Percentiles rank a stretch among this genome's conserved stretches.
Conservation (phyloP, 2,113 vertebrate genomes). For the Eubucco bourcierii region DNA sequence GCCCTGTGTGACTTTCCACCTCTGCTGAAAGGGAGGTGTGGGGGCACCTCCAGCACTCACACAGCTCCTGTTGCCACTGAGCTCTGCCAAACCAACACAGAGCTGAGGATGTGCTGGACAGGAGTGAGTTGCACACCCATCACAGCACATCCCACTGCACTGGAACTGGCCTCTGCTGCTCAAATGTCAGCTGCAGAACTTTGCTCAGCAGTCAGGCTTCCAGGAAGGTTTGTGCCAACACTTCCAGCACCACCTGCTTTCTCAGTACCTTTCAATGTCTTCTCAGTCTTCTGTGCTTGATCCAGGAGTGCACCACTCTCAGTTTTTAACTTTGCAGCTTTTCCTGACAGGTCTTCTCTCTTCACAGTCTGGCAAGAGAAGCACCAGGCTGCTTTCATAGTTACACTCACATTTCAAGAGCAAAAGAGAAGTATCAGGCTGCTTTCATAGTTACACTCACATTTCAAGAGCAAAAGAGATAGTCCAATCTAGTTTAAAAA, state of each 20-base stretch:
- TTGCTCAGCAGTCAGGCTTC: background rate
- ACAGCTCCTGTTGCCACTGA: background rate
- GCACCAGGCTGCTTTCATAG: conserved; percentile 3
- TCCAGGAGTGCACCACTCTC: conserved; percentile 71
- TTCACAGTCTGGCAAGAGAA: conserved; percentile 80
- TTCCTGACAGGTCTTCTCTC: conserved; percentile 79
- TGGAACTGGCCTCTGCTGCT: background rate
- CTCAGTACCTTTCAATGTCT: conserved; percentile 77
- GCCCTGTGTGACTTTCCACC: background rate
- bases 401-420: background rate
- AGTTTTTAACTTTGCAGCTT: conserved; percentile 80
- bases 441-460: background rate
- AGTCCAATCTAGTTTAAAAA: background rate
- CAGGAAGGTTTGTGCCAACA: background rate
- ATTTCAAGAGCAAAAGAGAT: background rate
- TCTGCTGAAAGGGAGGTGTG: background rate
- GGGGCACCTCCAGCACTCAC: background rate
- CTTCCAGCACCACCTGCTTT: background rate
- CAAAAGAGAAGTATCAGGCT: conserved; percentile 7
- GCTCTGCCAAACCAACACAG: background rate
- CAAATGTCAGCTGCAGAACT: background rate
- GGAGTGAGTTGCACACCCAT: background rate
- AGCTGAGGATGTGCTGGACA: background rate
- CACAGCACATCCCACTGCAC: background rate
- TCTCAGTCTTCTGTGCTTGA: conserved; percentile 71